Base-by-base conservation (phyloP, 2,888 invertebrate genomes). In the Plebejus argus region DNA sequence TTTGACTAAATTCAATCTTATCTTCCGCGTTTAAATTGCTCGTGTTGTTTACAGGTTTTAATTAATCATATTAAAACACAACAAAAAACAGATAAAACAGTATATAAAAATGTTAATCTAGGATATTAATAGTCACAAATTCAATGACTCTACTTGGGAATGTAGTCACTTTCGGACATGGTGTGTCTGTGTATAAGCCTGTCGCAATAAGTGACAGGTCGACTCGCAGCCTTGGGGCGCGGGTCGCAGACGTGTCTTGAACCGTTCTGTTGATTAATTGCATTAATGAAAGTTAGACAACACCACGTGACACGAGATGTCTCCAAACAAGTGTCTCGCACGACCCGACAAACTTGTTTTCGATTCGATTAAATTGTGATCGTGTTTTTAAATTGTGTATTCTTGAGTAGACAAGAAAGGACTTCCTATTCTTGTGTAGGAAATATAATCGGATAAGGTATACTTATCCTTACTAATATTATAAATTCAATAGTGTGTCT, bases 201-300 rank as follows among this genome's bases (percentile, higher is more conserved):
- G 56, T 56, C 72, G 77, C 71, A 77, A 77, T 35, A 58, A 77
- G 77, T 35, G 61, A 77, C 72, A 71, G 58, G 56, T 72, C 61
- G 35, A n/a, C n/a, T n/a, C n/a, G n/a, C n/a, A 23, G 39, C 77
- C 77, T 77, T 71, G 77, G 71, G 53, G 56, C 77, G 28, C 70
- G 77, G 77, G 53, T 77, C 77, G 28, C 70, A 70, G 53, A 77
- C 77, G 72, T 77, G 72, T 72, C 72, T 39, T 77, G 20, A 23
- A 58, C 35, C 23, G 58, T 72, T 58, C 77, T 58, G 18, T 28
- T 39, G 72, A 35, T 72, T 58, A 58, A 35, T 72, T 77, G 35
- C 18, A 58, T 72, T 77, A 72, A 72, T 72, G 58, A 77, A 74
- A 77, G 58, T 58, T 77, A 72, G 56, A 77, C 71, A 77, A 72